A percentile compares a stretch with the other conserved stretches of the same genome.
phyloP scores from a whole-genome alignment of 2,888 invertebrate species.

The Leistus spinibarbis region DNA sequence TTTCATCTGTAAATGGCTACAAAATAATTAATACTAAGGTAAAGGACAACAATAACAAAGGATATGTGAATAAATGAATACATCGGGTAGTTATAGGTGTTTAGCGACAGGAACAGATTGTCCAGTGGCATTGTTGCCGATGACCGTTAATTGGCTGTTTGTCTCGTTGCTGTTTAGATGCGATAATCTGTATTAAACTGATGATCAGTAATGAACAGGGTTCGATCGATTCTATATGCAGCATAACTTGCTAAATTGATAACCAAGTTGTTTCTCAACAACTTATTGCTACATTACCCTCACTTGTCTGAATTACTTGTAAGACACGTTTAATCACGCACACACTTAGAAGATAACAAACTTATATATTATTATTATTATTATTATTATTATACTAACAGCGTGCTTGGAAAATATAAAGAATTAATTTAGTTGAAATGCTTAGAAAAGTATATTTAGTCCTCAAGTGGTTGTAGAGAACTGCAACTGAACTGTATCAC shows the following conservation, averaged over 20 bases:
- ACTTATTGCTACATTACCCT: neutral
- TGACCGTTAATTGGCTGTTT: neutral
- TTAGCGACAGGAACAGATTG: no score
- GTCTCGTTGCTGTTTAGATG: neutral
- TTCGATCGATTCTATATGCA: neutral
- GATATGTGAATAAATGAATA: neutral
- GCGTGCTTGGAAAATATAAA: no score
- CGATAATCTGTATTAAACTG: neutral
- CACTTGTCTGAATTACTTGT: neutral
- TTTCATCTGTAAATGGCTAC: neutral
- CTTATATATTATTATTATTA: no score
- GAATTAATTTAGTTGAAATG: no score
- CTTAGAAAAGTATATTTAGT: no score
- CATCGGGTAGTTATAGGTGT: slow-evolving; percentile 16
- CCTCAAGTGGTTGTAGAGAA: no score
- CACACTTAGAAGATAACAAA: no score
- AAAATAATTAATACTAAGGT: no score
- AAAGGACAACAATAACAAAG: neutral
- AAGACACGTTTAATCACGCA: no score
- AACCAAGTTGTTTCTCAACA: neutral
- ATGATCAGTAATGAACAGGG: neutral
- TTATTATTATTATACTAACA: no score
- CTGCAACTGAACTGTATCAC: no score
- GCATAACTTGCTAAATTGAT: neutral
- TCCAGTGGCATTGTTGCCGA: no score